These are phyloP conservation scores for Sylvilagus floridanus DNA, from an alignment of 2,797 vertebrate genomes.

Conservation along the genomic window DNA sequence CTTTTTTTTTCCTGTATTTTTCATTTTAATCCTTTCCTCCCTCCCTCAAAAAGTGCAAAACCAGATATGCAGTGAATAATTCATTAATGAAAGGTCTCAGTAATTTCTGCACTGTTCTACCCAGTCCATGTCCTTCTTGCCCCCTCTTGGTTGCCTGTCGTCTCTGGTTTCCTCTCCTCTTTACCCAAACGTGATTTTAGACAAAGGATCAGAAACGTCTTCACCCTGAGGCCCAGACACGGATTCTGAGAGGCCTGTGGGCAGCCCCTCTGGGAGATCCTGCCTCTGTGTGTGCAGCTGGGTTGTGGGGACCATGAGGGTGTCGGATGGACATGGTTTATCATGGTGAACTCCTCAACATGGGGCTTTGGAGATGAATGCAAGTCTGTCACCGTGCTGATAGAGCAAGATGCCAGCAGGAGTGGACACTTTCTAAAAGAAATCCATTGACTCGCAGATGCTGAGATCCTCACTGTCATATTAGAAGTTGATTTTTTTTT, in stretches of 20 bases:
- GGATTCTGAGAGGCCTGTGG: neutral
- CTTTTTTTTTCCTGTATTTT: neutral
- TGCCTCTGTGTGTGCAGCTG: neutral
- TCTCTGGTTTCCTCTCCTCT: neutral
- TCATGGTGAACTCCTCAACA: neutral
- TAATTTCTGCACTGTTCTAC: neutral
- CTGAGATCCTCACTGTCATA: conserved; percentile 35
- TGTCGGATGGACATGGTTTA: neutral
- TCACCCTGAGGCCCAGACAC: neutral
- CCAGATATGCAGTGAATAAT: neutral
- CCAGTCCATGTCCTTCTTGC: neutral
- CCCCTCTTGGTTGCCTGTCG: neutral
- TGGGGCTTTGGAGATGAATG: conserved; percentile 33
- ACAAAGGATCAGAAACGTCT: neutral
- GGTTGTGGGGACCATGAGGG: neutral
- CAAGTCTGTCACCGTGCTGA: neutral
- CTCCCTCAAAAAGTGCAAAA: neutral
- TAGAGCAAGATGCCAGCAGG: conserved; percentile 34
- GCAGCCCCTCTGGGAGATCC: neutral
- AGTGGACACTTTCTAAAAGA: neutral
- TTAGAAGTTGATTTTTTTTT: neutral
- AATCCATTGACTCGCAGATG: conserved; percentile 25
- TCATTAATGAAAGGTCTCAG: neutral
- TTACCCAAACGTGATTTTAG: neutral
- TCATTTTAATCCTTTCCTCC: neutral